Evolutionary conservation across 2,888 invertebrate species (phyloP).

Genomic region (Aleiodes alternator): DNA sequence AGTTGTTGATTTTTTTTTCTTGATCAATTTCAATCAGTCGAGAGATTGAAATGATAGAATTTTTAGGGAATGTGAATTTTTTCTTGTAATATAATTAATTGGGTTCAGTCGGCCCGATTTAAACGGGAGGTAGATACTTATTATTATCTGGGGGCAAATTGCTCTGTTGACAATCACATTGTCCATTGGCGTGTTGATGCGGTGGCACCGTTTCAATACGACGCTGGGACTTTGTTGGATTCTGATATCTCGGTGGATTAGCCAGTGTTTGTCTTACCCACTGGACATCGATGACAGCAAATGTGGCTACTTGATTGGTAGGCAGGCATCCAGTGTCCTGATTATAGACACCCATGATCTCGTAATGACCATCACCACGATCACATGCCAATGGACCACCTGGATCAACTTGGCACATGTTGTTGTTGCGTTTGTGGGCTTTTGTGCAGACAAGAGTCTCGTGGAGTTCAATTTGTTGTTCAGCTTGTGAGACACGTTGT

Average conservation of each 20-base stretch:
- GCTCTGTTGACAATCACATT: constrained; percentile 65
- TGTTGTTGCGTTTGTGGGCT: constrained; percentile 80
- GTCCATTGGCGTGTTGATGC: constrained; percentile 49
- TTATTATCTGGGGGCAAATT: constrained; percentile 56
- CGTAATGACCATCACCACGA: constrained; percentile 81
- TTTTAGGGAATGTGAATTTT: not conserved
- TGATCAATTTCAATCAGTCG: not conserved
- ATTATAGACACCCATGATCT: constrained; percentile 85
- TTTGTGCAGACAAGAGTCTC: constrained; percentile 84
- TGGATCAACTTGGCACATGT: constrained; percentile 88
- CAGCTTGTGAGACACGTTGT: constrained; percentile 78
- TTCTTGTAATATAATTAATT: not conserved
- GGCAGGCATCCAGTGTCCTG: constrained; percentile 84
- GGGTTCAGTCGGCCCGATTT: constrained; percentile 49
- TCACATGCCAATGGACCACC: constrained; percentile 90
- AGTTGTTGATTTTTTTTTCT: not conserved
- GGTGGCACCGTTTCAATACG: constrained; percentile 26
- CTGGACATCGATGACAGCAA: constrained; percentile 63
- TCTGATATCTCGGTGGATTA: constrained; percentile 34
- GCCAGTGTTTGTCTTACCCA: constrained; percentile 64
- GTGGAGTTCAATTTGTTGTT: constrained; percentile 79
- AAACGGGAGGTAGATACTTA: constrained; percentile 60
- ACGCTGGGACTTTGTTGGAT: not conserved
- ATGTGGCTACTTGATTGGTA: constrained; percentile 72
- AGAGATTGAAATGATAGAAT: constrained; percentile 5